Conservation (phyloP, 2,888 invertebrate genomes). For the Aelia acuminata region DNA sequence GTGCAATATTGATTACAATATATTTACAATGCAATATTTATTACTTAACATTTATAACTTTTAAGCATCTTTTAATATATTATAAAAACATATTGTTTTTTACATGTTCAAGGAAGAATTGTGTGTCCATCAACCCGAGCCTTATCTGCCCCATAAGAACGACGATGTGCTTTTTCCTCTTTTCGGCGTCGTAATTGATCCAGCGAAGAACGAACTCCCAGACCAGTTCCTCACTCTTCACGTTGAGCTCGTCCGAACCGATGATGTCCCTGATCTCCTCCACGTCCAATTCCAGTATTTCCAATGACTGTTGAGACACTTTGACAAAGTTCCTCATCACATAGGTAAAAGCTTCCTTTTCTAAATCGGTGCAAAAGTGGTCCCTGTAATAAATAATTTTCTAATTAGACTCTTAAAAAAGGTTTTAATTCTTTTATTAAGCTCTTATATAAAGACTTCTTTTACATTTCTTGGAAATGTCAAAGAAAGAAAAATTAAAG, state of each 20-base stretch:
- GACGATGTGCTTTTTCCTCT: slow-evolving; percentile 82
- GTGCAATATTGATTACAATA: no score
- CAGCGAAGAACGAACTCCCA: slow-evolving; percentile 90
- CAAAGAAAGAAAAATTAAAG: no score
- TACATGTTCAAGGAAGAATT: slow-evolving; percentile 90
- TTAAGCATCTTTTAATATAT: background rate
- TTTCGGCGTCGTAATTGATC: slow-evolving; percentile 85
- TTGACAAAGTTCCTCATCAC: slow-evolving; percentile 82
- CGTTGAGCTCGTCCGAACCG: slow-evolving; percentile 87
- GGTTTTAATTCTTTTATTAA: no score
- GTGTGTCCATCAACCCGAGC: slow-evolving; percentile 86
- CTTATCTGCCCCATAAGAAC: slow-evolving; percentile 85
- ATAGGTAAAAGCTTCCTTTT: slow-evolving; percentile 78
- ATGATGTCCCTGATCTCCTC: slow-evolving; percentile 84
- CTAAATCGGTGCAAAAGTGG: slow-evolving; percentile 81
- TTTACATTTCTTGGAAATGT: no score
- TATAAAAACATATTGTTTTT: background rate
- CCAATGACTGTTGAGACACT: slow-evolving; percentile 75
- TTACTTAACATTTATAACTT: no score
- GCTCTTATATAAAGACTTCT: no score
- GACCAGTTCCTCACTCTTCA: slow-evolving; percentile 88
- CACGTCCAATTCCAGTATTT: slow-evolving; percentile 80
- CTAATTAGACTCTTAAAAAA: background rate
- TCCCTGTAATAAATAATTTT: slow-evolving; percentile 70
- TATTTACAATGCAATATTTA: no score